Evolutionary conservation across 2,797 vertebrate genomes (phyloP).

Genomic region (Anabacerthia variegaticeps): DNA sequence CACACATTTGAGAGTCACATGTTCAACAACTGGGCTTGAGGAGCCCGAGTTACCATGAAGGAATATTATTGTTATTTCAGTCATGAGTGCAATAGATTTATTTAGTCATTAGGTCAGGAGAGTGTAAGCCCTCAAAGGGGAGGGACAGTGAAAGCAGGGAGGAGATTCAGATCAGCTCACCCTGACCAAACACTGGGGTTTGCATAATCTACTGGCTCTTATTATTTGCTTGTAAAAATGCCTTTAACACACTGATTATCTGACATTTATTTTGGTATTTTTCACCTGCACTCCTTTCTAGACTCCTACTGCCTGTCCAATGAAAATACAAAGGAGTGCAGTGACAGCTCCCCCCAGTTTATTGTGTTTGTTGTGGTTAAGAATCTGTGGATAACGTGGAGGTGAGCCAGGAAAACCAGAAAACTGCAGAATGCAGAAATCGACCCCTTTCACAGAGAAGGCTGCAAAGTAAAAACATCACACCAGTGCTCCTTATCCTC

Average conservation of each 20-base stretch:
- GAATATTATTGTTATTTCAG: background rate
- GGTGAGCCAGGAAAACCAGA: background rate
- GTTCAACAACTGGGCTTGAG: background rate
- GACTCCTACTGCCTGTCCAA: background rate
- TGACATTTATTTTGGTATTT: background rate
- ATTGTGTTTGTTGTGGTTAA: background rate
- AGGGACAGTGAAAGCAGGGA: background rate
- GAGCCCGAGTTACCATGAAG: background rate
- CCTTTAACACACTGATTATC: background rate
- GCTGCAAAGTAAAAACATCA: background rate
- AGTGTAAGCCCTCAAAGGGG: background rate
- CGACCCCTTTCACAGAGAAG: background rate
- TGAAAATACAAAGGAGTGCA: background rate
- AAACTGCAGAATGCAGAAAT: background rate
- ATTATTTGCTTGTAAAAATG: background rate
- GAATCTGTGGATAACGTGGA: background rate
- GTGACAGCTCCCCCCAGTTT: background rate
- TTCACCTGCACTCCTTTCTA: background rate
- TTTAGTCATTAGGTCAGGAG: background rate
- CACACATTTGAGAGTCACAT: background rate
- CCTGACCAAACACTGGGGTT: background rate
- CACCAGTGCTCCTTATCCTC: background rate
- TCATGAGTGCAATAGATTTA: background rate
- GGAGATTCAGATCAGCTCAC: background rate
- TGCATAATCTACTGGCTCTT: background rate